phyloP scores from a whole-genome alignment of 1,140 invertebrate genomes.

The Bombus picipes region DNA sequence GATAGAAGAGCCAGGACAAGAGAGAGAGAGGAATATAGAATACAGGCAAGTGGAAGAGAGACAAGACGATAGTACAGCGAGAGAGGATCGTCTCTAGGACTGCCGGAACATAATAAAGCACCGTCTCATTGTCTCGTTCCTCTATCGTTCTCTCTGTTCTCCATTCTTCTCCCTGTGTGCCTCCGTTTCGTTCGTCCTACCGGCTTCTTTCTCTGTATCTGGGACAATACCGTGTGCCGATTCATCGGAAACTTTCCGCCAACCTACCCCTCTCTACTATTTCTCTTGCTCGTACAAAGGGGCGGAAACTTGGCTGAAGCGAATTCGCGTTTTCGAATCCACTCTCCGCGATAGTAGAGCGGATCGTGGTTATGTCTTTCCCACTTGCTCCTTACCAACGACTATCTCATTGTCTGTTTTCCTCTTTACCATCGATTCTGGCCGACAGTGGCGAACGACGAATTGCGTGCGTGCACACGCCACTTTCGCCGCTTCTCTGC shows the following conservation, averaged over 20 bases:
- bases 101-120: conserved; percentile 61
- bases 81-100: conserved; percentile 36
- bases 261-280: not conserved
- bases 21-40: not conserved
- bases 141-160: conserved; percentile 9
- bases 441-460: conserved; percentile 1
- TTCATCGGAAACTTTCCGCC: conserved; percentile 46
- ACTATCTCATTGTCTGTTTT: not conserved
- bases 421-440: too few species aligned
- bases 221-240: conserved; percentile 55
- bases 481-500: conserved; percentile 4
- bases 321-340: conserved; percentile 47
- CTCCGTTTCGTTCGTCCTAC: conserved; percentile 27
- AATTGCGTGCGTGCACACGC: not conserved
- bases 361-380: not conserved
- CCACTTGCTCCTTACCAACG: not conserved
- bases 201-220: conserved; percentile 47
- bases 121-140: conserved; percentile 57
- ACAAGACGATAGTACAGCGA: not conserved
- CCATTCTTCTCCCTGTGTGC: not conserved
- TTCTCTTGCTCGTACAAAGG: conserved; percentile 24
- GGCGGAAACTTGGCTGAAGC: conserved; percentile 34
- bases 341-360: not conserved
- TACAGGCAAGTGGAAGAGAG: too few species aligned
- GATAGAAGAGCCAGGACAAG: not conserved